Percentiles rank a stretch among this genome's conserved stretches.
These are phyloP conservation scores for Electrona antarctica DNA, from an alignment of 2,113 vertebrate genomes.

Conservation along the genomic window DNA sequence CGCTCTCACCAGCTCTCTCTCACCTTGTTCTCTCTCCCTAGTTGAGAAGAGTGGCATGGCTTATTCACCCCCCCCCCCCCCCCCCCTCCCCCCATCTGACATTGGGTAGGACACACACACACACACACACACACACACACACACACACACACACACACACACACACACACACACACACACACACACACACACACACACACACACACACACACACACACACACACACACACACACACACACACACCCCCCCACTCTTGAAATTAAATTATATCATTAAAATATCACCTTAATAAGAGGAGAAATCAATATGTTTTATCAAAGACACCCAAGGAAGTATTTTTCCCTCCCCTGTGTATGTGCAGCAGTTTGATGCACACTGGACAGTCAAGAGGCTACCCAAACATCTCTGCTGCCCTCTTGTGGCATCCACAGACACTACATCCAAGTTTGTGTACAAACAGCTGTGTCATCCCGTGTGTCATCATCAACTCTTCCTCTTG, in stretches of 20 bases:
- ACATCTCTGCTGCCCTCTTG: constrained; percentile 53
- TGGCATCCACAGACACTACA: constrained; percentile 25
- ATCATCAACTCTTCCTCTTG: neutral
- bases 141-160: no score
- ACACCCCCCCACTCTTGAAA: neutral
- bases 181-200: no score
- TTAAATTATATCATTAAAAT: neutral
- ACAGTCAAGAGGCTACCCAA: neutral
- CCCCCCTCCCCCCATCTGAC: neutral
- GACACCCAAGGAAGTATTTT: constrained; percentile 4
- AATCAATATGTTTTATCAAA: constrained; percentile 15
- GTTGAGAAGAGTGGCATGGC: neutral
- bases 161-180: no score
- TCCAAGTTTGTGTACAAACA: neutral
- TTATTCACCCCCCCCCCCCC: neutral
- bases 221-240: neutral
- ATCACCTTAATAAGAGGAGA: constrained; percentile 4
- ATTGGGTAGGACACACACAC: neutral
- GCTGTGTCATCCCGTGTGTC: neutral
- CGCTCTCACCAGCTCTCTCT: neutral
- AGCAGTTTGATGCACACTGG: neutral
- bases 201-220: no score
- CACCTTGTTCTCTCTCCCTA: neutral
- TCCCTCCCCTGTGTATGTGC: neutral
- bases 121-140: no score